Base-by-base conservation (phyloP, 2,113 vertebrate species). In the Gopherus evgoodei region DNA sequence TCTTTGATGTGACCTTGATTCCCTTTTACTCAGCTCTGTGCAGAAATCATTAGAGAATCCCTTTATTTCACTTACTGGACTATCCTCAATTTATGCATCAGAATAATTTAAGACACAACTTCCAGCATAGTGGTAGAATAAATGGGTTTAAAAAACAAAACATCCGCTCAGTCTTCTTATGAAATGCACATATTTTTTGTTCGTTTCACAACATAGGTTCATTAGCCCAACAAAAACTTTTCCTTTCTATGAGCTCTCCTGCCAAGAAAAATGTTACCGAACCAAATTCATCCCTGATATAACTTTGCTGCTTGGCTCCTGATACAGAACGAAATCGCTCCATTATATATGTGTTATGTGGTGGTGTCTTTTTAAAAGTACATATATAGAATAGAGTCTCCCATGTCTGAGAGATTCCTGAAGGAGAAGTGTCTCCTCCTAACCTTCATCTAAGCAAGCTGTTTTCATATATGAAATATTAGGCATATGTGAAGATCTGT, bases 401-500 rank as follows among this genome's bases (percentile, higher is more conserved):
- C 22, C 24, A 27, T 47, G 42, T 31, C 19, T 1, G 11, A 44
- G 57, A 5, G 12, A 2, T 27, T 93, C 79, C 89, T 50, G 42
- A 50, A n/a, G 31, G 79, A 29, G 16, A 7, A 14, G 24, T 87
- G 42, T 54, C 83, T 95, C 5, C 79, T 27, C 91, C 50, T 25
- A 35, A 12, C 82, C 57, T 90, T 84, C 59, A 82, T 75, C 79
- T 47, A 2, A 35, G 50, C 53, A 85, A 1, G 22, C 1, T 0
- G 2, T 84, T 93, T 2, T 0, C 25, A 53, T 4, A 50, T 83
- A 79, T 65, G 13, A 50, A 76, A 19, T 16, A 10, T 1, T 1
- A 16, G 0, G 0, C 22, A 54, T 16, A 10, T 50, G 0, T 0
- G 0, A 6, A 2, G 50, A 59, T 59, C 75, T 3, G 0, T 49